Conservation (phyloP, 2,797 vertebrate species). For the Etheostoma perlongum region DNA sequence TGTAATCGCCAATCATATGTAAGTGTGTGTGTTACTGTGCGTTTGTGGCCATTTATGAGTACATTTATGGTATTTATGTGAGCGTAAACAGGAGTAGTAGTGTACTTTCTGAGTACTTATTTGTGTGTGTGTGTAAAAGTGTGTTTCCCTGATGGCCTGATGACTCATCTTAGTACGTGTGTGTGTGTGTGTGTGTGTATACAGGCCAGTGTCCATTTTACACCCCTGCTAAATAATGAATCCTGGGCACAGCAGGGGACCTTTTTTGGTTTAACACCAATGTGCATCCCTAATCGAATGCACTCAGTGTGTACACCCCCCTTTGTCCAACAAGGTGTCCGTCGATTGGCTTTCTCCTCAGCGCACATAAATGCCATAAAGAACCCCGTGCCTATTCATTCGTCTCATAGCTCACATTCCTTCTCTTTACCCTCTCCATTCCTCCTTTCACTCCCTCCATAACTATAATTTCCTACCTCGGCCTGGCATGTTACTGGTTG, state of each 20-base stretch:
- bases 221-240: constrained; percentile 69
- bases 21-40: constrained; percentile 40
- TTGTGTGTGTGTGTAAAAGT: constrained; percentile 7
- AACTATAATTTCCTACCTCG: constrained; percentile 38
- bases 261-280: constrained; percentile 68
- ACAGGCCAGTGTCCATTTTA: constrained; percentile 65
- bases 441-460: constrained; percentile 39
- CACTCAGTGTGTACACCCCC: constrained; percentile 61
- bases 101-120: constrained; percentile 46
- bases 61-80: constrained; percentile 40
- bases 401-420: constrained; percentile 66
- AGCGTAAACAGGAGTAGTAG: constrained; percentile 33
- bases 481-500: constrained; percentile 31
- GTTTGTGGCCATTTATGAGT: constrained; percentile 41
- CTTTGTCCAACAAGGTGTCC: constrained; percentile 68
- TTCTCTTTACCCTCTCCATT: constrained; percentile 51
- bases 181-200: constrained; percentile 23
- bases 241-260: constrained; percentile 58
- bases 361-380: constrained; percentile 62
- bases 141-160: constrained; percentile 57
- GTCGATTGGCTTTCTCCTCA: constrained; percentile 56
- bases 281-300: constrained; percentile 68
- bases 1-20: constrained; percentile 69
- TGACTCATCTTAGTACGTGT: constrained; percentile 38
- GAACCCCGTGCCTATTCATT: constrained; percentile 62